Base-by-base conservation (phyloP, 1,140 invertebrate species). In the Saxidomus purpurata region DNA sequence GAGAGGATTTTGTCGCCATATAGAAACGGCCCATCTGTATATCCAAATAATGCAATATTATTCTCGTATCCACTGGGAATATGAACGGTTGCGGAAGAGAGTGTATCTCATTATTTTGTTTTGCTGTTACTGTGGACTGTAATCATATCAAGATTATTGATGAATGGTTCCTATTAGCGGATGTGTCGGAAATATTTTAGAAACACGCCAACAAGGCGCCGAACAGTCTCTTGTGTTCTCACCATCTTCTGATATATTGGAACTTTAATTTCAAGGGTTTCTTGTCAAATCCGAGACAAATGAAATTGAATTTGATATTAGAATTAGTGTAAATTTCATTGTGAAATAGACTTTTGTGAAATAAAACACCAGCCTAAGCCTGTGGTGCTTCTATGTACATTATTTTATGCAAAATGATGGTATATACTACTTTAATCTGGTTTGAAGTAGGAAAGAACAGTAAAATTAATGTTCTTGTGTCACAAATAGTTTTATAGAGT, bases 31-130 rank as follows among this genome's bases (percentile, higher is more conserved):
- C 59, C 25, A 63, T 28, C 59, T 63, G 25, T 63, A 28, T 8
- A 28, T 63, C n/a, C 59, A 63, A 63, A 63, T 63, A 63, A 63
- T 28, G 28, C 22, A 63, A 28, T 63, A 63, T 63, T 63, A 63
- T 38, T n/a, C 43, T 31, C 28, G n/a, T 77, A 49, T 77, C 19
- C 47, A n/a, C 25, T 19, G 34, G 74, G 47, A 52, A 77, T 49
- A 13, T 2, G 28, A 77, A 13, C 74, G 22, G 34, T 77, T 77
- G 49, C 49, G 17, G 74, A 43, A 11, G 13, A 49, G 43, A 25
- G 25, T 22, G 11, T 59, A 52, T 79, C 43, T 79, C 43, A 22
- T 79, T 79, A 79, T 52, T 79, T 52, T 79, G 31, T 79, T 55
- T 34, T 9, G 25, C 28, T 43, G 76, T 52, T 34, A 79, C 49